These are phyloP conservation scores for Synaphobranchus kaupii DNA, from an alignment of 2,797 vertebrate genomes.

Conservation along the genomic window DNA sequence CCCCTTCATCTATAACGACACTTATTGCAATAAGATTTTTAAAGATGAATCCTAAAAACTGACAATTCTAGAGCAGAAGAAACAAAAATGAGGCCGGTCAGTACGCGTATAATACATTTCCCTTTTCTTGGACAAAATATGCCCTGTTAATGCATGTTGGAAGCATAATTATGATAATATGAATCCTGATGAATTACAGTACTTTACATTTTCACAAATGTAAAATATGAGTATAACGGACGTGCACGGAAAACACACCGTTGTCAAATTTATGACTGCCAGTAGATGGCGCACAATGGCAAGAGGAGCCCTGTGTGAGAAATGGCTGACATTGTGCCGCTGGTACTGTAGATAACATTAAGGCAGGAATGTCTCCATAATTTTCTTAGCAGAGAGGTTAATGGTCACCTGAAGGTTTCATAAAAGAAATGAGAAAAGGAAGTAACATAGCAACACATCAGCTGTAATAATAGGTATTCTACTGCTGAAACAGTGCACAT, in stretches of 20 bases:
- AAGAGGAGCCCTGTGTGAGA: constrained; percentile 46
- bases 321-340: constrained; percentile 36
- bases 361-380: constrained; percentile 66
- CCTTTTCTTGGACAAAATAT: neutral
- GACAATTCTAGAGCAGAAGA: neutral
- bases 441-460: constrained; percentile 21
- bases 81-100: neutral
- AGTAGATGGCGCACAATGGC: constrained; percentile 77
- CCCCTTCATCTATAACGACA: neutral
- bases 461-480: neutral
- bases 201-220: neutral
- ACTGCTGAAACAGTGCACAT: constrained; percentile 37
- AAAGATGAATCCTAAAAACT: neutral
- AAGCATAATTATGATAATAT: neutral
- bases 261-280: constrained; percentile 42
- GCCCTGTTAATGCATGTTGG: neutral
- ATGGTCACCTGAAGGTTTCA: constrained; percentile 61
- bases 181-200: neutral
- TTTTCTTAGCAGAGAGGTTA: constrained; percentile 69
- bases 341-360: constrained; percentile 66
- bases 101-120: neutral
- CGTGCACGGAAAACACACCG: neutral
- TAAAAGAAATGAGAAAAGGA: constrained; percentile 45
- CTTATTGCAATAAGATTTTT: neutral
- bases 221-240: neutral